Conservation (phyloP, 2,888 invertebrate species). For the Xiphydria camelus region DNA sequence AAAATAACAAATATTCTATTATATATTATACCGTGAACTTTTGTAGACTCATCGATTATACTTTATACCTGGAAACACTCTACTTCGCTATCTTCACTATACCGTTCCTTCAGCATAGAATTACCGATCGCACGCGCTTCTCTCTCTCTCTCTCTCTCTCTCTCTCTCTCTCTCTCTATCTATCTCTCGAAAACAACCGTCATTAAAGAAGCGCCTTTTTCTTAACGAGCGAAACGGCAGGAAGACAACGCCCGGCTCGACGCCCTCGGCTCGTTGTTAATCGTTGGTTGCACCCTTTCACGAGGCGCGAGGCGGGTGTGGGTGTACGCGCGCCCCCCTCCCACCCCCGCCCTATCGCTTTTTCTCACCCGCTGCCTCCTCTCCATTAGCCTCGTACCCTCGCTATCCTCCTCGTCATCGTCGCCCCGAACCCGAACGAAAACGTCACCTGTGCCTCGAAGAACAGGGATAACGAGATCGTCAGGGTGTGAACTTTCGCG, state of each 20-base stretch:
- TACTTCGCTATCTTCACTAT: no score
- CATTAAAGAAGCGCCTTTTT: constrained; percentile 19
- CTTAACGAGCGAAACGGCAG: constrained; percentile 42
- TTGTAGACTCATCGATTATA: no score
- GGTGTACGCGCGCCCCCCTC: constrained; percentile 16
- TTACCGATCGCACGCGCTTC: no score
- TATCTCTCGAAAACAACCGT: constrained; percentile 6
- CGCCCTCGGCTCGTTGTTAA: constrained; percentile 47
- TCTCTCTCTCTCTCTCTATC: not conserved
- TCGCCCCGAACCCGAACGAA: constrained; percentile 19
- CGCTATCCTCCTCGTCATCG: constrained; percentile 14
- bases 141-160: constrained; percentile 4
- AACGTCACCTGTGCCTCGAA: constrained; percentile 41
- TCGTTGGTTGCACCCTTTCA: constrained; percentile 51
- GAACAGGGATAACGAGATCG: constrained; percentile 41
- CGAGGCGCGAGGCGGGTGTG: constrained; percentile 18
- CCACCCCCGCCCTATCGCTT: constrained; percentile 23
- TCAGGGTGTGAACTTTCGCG: constrained; percentile 31
- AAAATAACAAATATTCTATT: no score
- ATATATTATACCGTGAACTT: no score
- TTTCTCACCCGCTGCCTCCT: constrained; percentile 42
- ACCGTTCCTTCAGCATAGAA: no score
- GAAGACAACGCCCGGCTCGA: constrained; percentile 44
- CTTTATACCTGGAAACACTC: no score
- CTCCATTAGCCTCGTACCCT: constrained; percentile 47